These are phyloP conservation scores for Mesocricetus auratus DNA, from an alignment of 2,113 vertebrate genomes.

Conservation along the genomic window DNA sequence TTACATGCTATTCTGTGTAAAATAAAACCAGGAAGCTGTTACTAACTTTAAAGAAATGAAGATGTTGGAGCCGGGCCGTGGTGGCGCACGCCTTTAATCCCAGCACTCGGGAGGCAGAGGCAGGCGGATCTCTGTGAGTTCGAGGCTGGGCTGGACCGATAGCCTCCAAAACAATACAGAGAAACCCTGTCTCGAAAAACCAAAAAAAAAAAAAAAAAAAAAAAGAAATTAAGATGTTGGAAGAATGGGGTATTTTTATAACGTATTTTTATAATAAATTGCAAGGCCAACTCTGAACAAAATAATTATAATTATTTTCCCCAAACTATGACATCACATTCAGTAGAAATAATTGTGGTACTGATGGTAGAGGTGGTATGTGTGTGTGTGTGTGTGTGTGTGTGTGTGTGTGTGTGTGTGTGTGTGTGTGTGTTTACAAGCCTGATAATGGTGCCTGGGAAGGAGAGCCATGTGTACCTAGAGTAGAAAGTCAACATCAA, in stretches of 20 bases:
- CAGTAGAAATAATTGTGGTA: neutral
- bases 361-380: neutral
- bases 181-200: no score
- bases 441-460: neutral
- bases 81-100: no score
- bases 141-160: no score
- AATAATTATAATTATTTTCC: neutral
- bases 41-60: neutral
- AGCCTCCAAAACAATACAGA: no score
- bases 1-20: neutral
- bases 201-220: no score
- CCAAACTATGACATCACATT: neutral
- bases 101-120: no score
- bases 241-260: neutral
- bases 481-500: neutral
- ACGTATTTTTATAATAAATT: neutral
- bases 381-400: neutral
- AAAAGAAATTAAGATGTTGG: neutral
- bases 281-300: neutral
- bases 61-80: no score
- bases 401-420: neutral
- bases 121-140: no score
- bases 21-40: neutral
- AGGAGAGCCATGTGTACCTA: neutral
- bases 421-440: neutral